Conservation (phyloP, 2,888 invertebrate genomes). For the Tigriopus californicus region DNA sequence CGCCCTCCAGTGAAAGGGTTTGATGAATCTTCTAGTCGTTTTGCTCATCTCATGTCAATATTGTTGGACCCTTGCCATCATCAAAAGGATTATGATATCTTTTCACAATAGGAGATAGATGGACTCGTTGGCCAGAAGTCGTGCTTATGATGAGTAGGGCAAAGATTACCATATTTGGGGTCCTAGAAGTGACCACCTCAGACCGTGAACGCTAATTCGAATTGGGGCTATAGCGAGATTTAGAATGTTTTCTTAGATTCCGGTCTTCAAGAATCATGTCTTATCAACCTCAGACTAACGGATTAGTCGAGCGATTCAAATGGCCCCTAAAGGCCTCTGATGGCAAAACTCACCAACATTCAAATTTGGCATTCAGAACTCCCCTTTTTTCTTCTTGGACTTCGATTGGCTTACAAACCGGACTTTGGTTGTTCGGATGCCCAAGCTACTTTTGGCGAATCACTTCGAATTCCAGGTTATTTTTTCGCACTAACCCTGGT, state of each 20-base stretch:
- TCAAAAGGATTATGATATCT: constrained; percentile 8
- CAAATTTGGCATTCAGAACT: no score
- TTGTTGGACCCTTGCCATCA: constrained; percentile 10
- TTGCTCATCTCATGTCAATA: background rate
- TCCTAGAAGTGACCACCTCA: background rate
- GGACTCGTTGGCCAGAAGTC: constrained; percentile 11
- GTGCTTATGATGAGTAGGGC: background rate
- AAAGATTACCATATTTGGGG: constrained; percentile 20
- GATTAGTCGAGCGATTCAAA: background rate
- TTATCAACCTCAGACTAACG: background rate
- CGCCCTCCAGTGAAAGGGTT: background rate
- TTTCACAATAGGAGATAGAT: constrained; percentile 9
- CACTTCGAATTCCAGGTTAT: no score
- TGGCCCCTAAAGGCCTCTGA: constrained; percentile 17
- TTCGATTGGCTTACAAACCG: no score
- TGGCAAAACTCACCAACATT: no score
- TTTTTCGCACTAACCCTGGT: no score
- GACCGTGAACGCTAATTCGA: constrained; percentile 1
- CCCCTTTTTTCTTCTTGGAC: no score
- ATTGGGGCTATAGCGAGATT: background rate
- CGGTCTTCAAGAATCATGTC: background rate
- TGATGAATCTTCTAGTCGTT: no score
- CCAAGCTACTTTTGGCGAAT: no score
- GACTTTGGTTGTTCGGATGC: no score
- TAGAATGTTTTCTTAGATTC: background rate